Evolutionary conservation across 2,113 vertebrate species (phyloP).

Genomic region (Myocastor coypus): DNA sequence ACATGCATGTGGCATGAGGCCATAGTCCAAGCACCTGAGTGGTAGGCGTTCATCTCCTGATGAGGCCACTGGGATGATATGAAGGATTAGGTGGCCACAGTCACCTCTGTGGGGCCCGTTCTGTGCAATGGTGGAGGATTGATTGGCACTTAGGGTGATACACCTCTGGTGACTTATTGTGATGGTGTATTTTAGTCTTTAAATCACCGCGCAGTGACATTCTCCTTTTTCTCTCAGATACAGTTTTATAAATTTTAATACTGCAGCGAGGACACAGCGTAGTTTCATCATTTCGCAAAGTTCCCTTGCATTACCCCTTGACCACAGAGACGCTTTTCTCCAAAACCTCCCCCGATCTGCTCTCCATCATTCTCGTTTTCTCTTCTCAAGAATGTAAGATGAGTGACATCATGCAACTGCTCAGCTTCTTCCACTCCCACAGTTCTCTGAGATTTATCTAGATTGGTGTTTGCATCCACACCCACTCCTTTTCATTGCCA

Average conservation of each 20-base stretch:
- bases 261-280: too few relatives aligned
- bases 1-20: neutral
- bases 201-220: neutral
- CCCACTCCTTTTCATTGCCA: neutral
- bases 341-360: neutral
- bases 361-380: neutral
- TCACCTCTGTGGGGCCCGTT: rapidly evolving
- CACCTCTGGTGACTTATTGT: neutral
- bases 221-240: neutral
- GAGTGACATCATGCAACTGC: too few relatives aligned
- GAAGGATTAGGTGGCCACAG: neutral
- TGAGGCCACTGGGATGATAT: neutral
- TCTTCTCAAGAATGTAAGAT: neutral
- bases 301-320: neutral
- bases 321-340: too few relatives aligned
- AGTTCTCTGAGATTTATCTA: neutral
- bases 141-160: neutral
- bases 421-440: neutral
- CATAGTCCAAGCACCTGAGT: neutral
- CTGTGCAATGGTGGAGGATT: neutral
- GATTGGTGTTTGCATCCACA: rapidly evolving
- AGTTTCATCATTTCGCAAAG: neutral
- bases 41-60: neutral
- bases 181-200: neutral
- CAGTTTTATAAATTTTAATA: neutral